Percentiles rank a stretch among this genome's conserved stretches.
Evolutionary conservation across 1,140 invertebrate species (phyloP).

Genomic region (Hesperophylax magnus): DNA sequence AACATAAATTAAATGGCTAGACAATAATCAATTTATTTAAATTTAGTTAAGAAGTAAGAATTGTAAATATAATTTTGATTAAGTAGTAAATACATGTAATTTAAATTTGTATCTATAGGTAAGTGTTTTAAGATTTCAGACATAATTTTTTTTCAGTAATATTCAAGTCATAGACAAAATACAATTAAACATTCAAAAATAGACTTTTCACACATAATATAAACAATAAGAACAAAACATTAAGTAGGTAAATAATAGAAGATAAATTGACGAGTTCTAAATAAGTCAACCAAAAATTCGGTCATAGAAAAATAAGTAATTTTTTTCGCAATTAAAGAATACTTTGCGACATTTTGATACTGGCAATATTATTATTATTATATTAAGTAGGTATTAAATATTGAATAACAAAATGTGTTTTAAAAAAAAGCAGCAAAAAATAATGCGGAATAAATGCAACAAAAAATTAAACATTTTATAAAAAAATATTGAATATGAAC

Average conservation of each 20-base stretch:
- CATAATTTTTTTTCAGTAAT: too few species aligned
- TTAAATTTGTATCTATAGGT: too few species aligned
- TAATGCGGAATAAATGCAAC: neutral
- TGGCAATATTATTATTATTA: slow-evolving; percentile 10
- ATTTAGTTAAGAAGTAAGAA: too few species aligned
- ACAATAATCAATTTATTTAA: too few species aligned
- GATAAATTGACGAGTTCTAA: neutral
- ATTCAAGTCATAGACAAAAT: neutral
- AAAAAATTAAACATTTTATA: neutral
- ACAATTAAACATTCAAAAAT: neutral
- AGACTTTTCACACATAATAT: neutral
- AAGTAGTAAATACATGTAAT: too few species aligned
- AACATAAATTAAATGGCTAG: too few species aligned
- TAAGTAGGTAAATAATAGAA: neutral
- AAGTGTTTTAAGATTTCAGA: too few species aligned
- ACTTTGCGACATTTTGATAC: slow-evolving; percentile 4
- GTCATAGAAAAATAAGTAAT: neutral
- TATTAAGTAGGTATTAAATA: neutral
- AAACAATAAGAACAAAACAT: neutral
- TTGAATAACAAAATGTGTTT: too few species aligned
- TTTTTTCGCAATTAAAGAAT: neutral
- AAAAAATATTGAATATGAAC: neutral
- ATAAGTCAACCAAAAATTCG: too few species aligned
- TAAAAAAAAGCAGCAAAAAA: too few species aligned
- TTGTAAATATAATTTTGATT: too few species aligned